phyloP scores from a whole-genome alignment of 2,113 vertebrate genomes.

The Thamnaconus septentrionalis region DNA sequence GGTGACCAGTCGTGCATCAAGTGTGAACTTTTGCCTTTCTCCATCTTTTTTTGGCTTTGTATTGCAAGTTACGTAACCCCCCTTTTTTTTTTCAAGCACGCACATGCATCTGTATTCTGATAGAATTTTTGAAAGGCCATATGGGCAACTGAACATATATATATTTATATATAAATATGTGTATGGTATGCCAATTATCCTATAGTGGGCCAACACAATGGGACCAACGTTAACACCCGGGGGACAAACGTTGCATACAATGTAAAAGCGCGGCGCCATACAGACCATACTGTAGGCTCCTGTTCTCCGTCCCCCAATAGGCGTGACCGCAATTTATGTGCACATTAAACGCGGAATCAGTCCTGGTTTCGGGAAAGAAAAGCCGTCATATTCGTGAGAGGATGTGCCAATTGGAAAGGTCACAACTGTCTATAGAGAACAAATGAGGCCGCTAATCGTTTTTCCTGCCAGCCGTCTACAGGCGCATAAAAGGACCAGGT shows the following conservation, averaged over 20 bases:
- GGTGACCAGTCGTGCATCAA: no score
- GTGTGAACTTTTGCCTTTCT: no score
- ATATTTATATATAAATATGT: no score
- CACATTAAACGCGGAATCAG: conserved; percentile 63
- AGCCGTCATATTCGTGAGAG: conserved; percentile 64
- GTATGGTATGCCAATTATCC: no score
- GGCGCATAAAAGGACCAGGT: conserved; percentile 69
- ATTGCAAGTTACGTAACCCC: no score
- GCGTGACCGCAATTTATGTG: conserved; percentile 55
- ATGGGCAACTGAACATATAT: no score
- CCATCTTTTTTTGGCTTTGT: no score
- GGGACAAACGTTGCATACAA: conserved; percentile 5
- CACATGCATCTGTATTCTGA: no score
- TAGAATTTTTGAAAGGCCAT: no score
- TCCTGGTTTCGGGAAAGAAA: conserved; percentile 62
- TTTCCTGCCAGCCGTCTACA: conserved; percentile 66
- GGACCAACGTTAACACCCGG: conserved; percentile 21
- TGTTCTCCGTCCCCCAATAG: conserved; percentile 2
- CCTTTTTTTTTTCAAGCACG: no score
- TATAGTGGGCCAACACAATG: conserved; percentile 1
- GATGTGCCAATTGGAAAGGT: conserved; percentile 74
- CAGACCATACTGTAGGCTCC: conserved; percentile 39
- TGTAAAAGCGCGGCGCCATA: conserved; percentile 5
- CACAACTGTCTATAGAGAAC: conserved; percentile 72
- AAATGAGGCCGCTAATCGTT: conserved; percentile 71